These are phyloP conservation scores for Seladonia tumulorum DNA, from an alignment of 2,888 invertebrate genomes.

Conservation along the genomic window DNA sequence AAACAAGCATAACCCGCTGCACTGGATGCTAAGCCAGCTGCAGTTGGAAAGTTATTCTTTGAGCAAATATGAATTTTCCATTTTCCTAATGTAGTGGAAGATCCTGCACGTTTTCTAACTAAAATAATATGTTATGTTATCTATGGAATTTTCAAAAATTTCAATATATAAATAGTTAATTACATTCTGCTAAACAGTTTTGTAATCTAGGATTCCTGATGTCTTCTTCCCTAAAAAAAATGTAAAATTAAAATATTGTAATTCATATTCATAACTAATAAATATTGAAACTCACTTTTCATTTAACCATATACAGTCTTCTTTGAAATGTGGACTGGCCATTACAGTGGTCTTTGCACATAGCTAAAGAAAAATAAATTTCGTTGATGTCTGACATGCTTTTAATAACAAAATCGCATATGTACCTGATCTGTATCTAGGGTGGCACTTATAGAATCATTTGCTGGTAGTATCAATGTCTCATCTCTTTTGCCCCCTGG, in stretches of 20 bases:
- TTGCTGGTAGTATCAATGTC: constrained; percentile 95
- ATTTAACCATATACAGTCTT: constrained; percentile 95
- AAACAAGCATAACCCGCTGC: constrained; percentile 99
- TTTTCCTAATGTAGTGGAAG: constrained; percentile 84
- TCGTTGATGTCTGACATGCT: not conserved
- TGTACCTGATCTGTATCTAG: constrained; percentile 92
- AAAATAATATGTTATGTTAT: constrained; percentile 57
- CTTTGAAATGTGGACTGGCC: constrained; percentile 89
- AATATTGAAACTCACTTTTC: constrained; percentile 85
- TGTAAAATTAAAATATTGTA: constrained; percentile 22
- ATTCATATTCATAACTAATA: constrained; percentile 6
- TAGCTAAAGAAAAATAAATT: constrained; percentile 86
- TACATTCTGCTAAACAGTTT: constrained; percentile 90
- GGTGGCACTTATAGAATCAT: constrained; percentile 98
- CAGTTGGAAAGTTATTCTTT: constrained; percentile 99
- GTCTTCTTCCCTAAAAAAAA: constrained; percentile 88
- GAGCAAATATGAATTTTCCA: constrained; percentile 94
- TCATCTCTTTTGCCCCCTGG: constrained; percentile 98
- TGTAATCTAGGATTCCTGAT: constrained; percentile 90
- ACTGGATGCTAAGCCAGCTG: constrained; percentile 98
- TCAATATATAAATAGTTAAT: not conserved
- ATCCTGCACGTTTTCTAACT: constrained; percentile 85
- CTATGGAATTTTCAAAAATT: not conserved
- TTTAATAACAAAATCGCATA: constrained; percentile 49
- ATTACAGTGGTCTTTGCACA: constrained; percentile 96